Evolutionary conservation across 2,113 vertebrate species (phyloP).

Genomic region (Guaruba guarouba): DNA sequence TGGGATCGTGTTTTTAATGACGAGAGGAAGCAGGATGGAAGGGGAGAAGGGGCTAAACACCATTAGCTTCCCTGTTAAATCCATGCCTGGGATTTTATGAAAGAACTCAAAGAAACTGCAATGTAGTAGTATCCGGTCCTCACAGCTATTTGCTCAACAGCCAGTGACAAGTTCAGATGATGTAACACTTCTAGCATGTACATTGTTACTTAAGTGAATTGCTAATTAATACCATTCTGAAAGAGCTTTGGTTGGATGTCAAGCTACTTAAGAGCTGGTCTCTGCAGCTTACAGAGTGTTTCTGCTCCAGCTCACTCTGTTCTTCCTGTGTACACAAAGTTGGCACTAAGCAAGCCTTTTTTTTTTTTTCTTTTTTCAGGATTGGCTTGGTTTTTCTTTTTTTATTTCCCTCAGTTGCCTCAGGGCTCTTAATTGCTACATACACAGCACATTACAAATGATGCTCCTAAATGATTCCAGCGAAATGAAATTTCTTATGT

Average conservation of each 20-base stretch:
- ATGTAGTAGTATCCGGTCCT: not conserved
- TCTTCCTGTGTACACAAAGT: not conserved
- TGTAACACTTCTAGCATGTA: constrained; percentile 5
- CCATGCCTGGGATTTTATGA: not conserved
- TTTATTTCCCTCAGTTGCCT: not conserved
- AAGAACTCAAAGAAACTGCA: constrained; percentile 12
- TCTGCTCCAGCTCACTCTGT: not conserved
- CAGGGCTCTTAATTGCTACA: not conserved
- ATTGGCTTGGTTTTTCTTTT: not conserved
- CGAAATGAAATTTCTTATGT: not conserved
- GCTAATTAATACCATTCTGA: constrained; percentile 29
- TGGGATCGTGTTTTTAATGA: not conserved
- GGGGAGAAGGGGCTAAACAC: not conserved
- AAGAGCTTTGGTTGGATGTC: constrained; percentile 8
- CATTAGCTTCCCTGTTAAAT: constrained; percentile 8
- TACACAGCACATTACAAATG: not conserved
- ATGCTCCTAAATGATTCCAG: not conserved
- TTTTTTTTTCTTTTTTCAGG: not conserved
- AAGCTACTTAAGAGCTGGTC: not conserved
- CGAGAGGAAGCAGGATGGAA: not conserved
- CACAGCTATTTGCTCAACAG: constrained; percentile 18
- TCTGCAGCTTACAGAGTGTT: not conserved
- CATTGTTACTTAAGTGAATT: constrained; percentile 39
- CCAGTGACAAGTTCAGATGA: constrained; percentile 31
- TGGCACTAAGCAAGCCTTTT: not conserved